Conservation (phyloP, 2,113 vertebrate species). For the Sebastes fasciatus region DNA sequence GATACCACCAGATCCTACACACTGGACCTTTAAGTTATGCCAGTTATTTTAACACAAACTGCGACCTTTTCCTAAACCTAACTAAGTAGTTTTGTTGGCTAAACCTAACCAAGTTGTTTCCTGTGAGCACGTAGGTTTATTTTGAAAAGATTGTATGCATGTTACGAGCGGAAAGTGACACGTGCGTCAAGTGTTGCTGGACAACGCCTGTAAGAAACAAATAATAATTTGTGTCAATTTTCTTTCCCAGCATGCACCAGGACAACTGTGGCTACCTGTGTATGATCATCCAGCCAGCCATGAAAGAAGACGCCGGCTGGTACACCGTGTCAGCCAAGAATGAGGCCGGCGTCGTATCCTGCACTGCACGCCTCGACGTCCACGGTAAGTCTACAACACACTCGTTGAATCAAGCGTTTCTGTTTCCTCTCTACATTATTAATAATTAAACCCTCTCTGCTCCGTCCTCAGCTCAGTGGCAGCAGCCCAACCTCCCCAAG, state of each 20-base stretch:
- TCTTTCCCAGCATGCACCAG: constrained; percentile 94
- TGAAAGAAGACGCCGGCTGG: constrained; percentile 97
- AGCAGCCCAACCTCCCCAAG: constrained; percentile 93
- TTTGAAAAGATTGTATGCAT: too few species aligned
- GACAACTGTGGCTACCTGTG: constrained; percentile 97
- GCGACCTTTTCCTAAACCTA: too few species aligned
- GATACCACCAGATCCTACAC: too few species aligned
- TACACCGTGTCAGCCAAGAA: constrained; percentile 99
- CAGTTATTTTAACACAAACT: too few species aligned
- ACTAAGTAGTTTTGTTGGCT: too few species aligned
- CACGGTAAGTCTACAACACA: constrained; percentile 85
- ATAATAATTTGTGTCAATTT: background rate
- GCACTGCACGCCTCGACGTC: constrained; percentile 95
- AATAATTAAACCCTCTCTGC: background rate
- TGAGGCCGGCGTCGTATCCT: constrained; percentile 96
- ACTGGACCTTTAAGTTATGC: too few species aligned
- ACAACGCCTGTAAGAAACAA: too few species aligned
- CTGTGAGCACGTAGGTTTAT: too few species aligned
- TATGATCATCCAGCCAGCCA: constrained; percentile 96
- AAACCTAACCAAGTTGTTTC: too few species aligned
- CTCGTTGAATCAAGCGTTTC: background rate
- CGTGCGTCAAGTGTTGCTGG: too few species aligned
- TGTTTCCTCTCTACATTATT: background rate
- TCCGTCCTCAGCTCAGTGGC: constrained; percentile 91
- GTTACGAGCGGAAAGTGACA: too few species aligned